Evolutionary conservation across 2,113 vertebrate species (phyloP).

Genomic region (Tragelaphus scriptus): DNA sequence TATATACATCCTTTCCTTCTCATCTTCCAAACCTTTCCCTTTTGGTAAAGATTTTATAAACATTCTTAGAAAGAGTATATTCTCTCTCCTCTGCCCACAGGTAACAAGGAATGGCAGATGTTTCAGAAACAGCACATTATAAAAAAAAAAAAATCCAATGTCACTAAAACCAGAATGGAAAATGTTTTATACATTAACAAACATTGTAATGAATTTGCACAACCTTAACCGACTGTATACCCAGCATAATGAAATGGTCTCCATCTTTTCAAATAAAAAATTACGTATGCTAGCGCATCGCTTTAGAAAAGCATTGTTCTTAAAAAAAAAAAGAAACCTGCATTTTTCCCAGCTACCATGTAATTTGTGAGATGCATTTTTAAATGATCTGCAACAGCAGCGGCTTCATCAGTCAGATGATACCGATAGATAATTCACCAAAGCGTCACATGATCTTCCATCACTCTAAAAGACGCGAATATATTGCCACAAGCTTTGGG

Average conservation of each 20-base stretch:
- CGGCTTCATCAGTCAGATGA: conserved; percentile 92
- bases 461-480: conserved; percentile 95
- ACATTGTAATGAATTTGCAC: conserved; percentile 92
- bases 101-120: conserved; percentile 75
- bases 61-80: conserved; percentile 74
- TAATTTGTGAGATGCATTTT: conserved; percentile 90
- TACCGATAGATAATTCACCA: conserved; percentile 94
- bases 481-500: conserved; percentile 96
- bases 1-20: conserved; percentile 66
- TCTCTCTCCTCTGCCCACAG: conserved; percentile 77
- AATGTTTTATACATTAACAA: conserved; percentile 94
- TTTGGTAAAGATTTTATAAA: conserved; percentile 76
- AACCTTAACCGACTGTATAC: conserved; percentile 89
- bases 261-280: conserved; percentile 82
- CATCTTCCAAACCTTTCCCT: conserved; percentile 74
- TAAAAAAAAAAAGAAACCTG: conserved; percentile 77
- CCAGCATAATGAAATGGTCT: conserved; percentile 81
- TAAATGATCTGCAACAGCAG: conserved; percentile 87
- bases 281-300: conserved; percentile 76
- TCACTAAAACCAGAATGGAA: conserved; percentile 86
- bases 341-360: conserved; percentile 84
- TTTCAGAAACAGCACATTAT: conserved; percentile 79
- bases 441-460: conserved; percentile 91
- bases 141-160: conserved; percentile 79
- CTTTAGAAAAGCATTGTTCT: conserved; percentile 81